phyloP scores from a whole-genome alignment of 2,113 vertebrate species.

The Megaleporinus macrocephalus region DNA sequence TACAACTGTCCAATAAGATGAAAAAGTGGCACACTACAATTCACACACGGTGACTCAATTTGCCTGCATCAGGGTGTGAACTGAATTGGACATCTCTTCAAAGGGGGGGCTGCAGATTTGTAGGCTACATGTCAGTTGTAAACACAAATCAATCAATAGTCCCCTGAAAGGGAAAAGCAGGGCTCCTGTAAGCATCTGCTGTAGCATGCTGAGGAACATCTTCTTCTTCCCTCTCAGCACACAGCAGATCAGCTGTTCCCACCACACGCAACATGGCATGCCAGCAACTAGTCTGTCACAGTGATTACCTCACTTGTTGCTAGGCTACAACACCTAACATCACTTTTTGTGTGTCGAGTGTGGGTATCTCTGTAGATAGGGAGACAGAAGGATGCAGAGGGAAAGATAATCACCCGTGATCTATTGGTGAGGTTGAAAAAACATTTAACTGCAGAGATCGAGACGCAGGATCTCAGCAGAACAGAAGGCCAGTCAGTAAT shows the following conservation, averaged over 20 bases:
- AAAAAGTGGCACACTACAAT: neutral
- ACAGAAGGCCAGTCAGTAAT: constrained; percentile 5
- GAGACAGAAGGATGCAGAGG: constrained; percentile 53
- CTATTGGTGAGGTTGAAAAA: constrained; percentile 23
- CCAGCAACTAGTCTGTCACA: constrained; percentile 82
- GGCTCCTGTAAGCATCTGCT: constrained; percentile 61
- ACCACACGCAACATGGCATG: constrained; percentile 75
- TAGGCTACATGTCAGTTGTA: constrained; percentile 29
- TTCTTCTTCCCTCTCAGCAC: constrained; percentile 72
- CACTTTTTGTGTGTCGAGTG: constrained; percentile 77
- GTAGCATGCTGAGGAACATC: constrained; percentile 69
- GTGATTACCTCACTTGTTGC: constrained; percentile 86
- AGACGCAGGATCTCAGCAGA: neutral
- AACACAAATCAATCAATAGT: constrained; percentile 52
- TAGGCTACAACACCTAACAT: constrained; percentile 82
- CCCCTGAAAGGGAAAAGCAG: constrained; percentile 43
- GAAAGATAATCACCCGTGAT: constrained; percentile 37
- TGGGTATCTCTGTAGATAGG: constrained; percentile 77
- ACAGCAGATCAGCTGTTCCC: constrained; percentile 79
- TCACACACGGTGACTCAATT: neutral
- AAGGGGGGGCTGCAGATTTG: constrained; percentile 21
- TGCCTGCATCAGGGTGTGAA: neutral
- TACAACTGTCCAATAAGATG: neutral
- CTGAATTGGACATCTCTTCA: neutral
- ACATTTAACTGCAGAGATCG: neutral